phyloP scores from a whole-genome alignment of 2,113 vertebrate species.

The Dasyornis broadbenti region DNA sequence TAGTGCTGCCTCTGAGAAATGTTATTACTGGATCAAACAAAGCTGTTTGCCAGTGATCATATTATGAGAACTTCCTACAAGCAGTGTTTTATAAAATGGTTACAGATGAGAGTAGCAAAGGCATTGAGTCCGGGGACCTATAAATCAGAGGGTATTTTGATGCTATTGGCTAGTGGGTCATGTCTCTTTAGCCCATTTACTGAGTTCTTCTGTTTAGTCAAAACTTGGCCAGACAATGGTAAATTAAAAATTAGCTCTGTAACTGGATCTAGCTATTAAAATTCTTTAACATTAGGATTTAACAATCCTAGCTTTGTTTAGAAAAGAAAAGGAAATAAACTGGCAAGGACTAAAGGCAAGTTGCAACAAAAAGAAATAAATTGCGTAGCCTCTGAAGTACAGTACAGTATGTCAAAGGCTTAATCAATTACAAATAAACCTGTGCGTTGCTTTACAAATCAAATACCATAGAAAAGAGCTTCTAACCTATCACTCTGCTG shows the following conservation, averaged over 20 bases:
- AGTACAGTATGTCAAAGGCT: not conserved
- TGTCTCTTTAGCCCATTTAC: not conserved
- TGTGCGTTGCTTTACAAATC: not conserved
- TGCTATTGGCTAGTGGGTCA: not conserved
- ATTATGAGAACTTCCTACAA: not conserved
- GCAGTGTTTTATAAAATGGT: not conserved
- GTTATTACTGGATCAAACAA: not conserved
- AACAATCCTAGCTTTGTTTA: slow-evolving; percentile 25
- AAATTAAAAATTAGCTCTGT: not conserved
- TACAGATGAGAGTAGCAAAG: not conserved
- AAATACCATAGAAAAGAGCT: not conserved
- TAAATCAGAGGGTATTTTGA: not conserved
- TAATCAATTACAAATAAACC: slow-evolving; percentile 26
- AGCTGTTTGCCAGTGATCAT: not conserved
- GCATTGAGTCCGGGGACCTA: not conserved
- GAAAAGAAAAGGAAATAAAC: slow-evolving; percentile 9
- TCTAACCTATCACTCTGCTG: not conserved
- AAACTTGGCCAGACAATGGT: not conserved
- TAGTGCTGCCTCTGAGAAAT: not conserved
- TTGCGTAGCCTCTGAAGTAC: not conserved
- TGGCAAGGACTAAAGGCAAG: slow-evolving; percentile 10
- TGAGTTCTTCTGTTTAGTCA: not conserved
- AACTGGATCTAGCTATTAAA: slow-evolving; percentile 17
- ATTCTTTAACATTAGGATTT: not conserved
- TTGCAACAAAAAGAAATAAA: not conserved